Percentiles rank a stretch among this genome's conserved stretches.
Conservation (phyloP, 2,888 invertebrate genomes). For the Drosophila mimica region DNA sequence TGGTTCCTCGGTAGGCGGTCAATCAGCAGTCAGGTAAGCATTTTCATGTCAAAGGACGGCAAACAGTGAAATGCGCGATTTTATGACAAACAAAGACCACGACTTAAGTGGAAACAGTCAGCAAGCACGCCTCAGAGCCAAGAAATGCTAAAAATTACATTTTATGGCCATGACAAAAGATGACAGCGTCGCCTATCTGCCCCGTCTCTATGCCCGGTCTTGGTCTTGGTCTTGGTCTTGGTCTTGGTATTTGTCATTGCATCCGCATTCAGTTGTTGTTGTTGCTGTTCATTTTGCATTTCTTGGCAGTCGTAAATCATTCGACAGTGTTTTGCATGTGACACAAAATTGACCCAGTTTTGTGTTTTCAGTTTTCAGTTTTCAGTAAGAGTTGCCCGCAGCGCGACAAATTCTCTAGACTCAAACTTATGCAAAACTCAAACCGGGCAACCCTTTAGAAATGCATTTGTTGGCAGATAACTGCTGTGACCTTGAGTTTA, state of each 20-base stretch:
- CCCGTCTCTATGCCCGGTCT: conserved; percentile 9
- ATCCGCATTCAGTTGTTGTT: conserved; percentile 53
- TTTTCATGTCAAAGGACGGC: conserved; percentile 66
- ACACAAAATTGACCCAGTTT: conserved; percentile 57
- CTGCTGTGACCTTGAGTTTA: conserved; percentile 33
- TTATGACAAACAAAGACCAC: conserved; percentile 52
- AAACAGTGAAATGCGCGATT: conserved; percentile 66
- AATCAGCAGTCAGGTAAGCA: conserved; percentile 19
- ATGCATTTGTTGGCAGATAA: not conserved
- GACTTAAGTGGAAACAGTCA: conserved; percentile 72
- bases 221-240: not conserved
- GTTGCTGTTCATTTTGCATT: conserved; percentile 26
- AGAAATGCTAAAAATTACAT: conserved; percentile 50
- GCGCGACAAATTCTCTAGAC: conserved; percentile 32
- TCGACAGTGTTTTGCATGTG: conserved; percentile 65
- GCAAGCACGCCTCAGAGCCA: conserved; percentile 53
- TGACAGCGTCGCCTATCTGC: conserved; percentile 54
- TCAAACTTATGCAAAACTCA: conserved; percentile 44
- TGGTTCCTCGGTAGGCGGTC: conserved; percentile 23
- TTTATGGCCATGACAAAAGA: conserved; percentile 65
- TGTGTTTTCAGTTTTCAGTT: conserved; percentile 15
- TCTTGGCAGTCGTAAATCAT: conserved; percentile 69
- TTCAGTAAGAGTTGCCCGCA: conserved; percentile 37
- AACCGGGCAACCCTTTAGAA: conserved; percentile 34
- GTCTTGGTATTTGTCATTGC: conserved; percentile 19